A percentile compares a stretch with the other conserved stretches of the same genome.
phyloP scores from a whole-genome alignment of 2,797 vertebrate genomes.

The Pteronotus mesoamericanus region DNA sequence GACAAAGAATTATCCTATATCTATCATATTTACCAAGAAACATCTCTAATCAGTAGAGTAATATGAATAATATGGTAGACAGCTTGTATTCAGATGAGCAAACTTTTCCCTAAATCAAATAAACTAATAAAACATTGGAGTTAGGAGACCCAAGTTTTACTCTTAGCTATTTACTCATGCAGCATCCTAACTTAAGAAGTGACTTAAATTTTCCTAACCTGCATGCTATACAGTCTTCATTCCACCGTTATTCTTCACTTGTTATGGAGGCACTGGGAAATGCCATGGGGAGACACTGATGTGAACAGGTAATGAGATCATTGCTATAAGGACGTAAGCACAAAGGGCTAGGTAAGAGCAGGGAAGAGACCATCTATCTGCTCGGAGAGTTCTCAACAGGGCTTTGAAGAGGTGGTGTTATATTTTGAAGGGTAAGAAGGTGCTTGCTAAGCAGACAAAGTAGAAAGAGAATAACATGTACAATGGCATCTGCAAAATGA shows the following conservation, averaged over 20 bases:
- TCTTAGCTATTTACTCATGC: background rate
- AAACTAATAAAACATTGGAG: background rate
- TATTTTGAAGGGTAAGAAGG: background rate
- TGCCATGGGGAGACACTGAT: background rate
- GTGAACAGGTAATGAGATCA: background rate
- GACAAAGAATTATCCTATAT: background rate
- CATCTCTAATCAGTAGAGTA: background rate
- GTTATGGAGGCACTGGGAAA: background rate
- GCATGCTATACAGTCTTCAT: no score
- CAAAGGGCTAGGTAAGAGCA: background rate
- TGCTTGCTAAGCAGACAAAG: background rate
- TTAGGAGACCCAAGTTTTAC: background rate
- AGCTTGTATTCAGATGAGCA: background rate
- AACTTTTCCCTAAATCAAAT: background rate
- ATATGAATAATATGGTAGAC: background rate
- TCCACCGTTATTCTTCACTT: background rate
- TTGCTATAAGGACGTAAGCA: background rate
- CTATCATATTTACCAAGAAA: background rate
- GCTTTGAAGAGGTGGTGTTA: background rate
- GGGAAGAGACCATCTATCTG: background rate
- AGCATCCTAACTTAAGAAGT: background rate
- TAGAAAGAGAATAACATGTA: background rate
- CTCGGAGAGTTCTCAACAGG: background rate
- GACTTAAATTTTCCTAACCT: background rate
- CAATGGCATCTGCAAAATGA: background rate